Conservation (phyloP, 2,888 invertebrate genomes). For the Papilio gigon region DNA sequence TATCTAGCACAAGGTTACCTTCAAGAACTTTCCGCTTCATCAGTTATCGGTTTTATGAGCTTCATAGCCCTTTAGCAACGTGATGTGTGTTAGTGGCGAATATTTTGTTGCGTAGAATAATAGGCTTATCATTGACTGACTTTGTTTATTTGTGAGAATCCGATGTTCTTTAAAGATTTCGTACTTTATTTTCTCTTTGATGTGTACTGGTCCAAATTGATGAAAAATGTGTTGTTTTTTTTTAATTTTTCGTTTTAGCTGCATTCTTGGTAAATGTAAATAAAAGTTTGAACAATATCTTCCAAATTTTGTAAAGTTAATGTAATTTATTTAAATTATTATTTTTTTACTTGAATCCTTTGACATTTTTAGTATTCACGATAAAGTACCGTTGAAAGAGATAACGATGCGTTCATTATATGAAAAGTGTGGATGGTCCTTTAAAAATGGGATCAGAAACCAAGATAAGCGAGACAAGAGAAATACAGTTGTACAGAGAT, state of each 20-base stretch:
- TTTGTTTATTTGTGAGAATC: background rate
- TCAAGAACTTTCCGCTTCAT: constrained; percentile 21
- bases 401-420: constrained; percentile 5
- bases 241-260: background rate
- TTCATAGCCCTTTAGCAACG: constrained; percentile 3
- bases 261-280: constrained; percentile 3
- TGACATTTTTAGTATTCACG: constrained; percentile 9
- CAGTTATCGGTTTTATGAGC: constrained; percentile 21
- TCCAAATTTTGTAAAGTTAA: constrained; percentile 5
- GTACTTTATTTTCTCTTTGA: background rate
- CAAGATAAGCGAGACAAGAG: constrained; percentile 10
- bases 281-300: constrained; percentile 7
- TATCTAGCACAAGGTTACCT: constrained; percentile 1
- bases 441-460: constrained; percentile 9
- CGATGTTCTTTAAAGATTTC: background rate
- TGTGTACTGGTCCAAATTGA: background rate
- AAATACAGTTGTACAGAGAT: constrained; percentile 10
- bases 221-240: background rate
- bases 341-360: background rate
- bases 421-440: background rate
- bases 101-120: background rate
- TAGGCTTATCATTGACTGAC: background rate
- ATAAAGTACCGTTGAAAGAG: constrained; percentile 10
- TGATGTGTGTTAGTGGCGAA: background rate
- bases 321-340: constrained; percentile 1